These are phyloP conservation scores for Sorex maritimensis DNA, from an alignment of 2,797 vertebrate genomes.

Conservation along the genomic window DNA sequence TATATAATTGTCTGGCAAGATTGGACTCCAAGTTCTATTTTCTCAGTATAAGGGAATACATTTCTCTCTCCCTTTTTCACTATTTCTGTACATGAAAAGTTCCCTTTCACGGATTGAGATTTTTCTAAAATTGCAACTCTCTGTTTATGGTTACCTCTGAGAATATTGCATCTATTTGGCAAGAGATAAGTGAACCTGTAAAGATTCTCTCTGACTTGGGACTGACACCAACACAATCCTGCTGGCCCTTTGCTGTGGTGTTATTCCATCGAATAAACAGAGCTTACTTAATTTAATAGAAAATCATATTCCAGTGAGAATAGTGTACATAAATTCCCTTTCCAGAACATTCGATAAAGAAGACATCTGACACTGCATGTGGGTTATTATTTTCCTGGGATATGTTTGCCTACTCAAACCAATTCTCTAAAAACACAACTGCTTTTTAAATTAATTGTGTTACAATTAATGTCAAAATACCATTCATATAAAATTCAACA, in stretches of 20 bases:
- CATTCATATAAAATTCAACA: slow-evolving; percentile 5
- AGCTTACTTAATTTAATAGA: slow-evolving; percentile 20
- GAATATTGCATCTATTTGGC: not conserved
- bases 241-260: not conserved
- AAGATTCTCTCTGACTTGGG: not conserved
- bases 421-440: slow-evolving; percentile 22
- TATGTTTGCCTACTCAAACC: not conserved
- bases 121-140: not conserved
- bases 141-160: not conserved
- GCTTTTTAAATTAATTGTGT: not conserved
- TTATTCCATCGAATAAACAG: not conserved
- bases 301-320: not conserved
- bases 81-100: slow-evolving; percentile 37
- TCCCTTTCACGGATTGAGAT: not conserved
- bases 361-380: not conserved
- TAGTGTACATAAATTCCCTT: not conserved
- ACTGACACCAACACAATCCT: not conserved
- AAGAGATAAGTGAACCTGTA: not conserved
- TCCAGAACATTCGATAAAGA: slow-evolving; percentile 6
- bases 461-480: slow-evolving; percentile 6
- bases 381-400: not conserved
- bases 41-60: not conserved
- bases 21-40: not conserved
- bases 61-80: slow-evolving; percentile 8
- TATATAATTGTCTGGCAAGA: slow-evolving; percentile 35